Evolutionary conservation across 2,797 vertebrate species (phyloP), one percentile per base, ranked within the genome.

Genomic region (Lacerta agilis): DNA sequence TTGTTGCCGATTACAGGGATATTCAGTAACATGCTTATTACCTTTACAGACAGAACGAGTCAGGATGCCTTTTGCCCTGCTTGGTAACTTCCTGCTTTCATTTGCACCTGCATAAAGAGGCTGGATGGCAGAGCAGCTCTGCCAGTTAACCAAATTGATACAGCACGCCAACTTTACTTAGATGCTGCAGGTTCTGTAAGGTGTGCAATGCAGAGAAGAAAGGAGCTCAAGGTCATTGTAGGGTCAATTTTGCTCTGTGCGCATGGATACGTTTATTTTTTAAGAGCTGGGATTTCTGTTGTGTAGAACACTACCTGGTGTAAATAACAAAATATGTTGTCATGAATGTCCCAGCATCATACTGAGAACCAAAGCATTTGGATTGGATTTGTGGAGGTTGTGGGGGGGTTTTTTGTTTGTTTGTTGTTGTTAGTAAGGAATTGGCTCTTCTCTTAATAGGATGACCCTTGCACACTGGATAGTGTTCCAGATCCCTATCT

Each of bases 401-500:
- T 33, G 33, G 33, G 33, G 33, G 33, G 33, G 43, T 43, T 41
- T 25, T 71, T 64, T 64, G 1, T 61, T 18, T 79, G 41, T 88
- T 55, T 77, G 33, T 33, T 80, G 76, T 55, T 6, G 64, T 23
- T 33, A 67, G 58, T 83, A 69, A 77, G n/a, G 43, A 72, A 41
- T 61, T 61, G 61, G 45, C 58, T 77, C 55, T 79, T 79, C 20
- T 86, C 17, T 81, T 93, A 89, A 87, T 45, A 82, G 45, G 87
- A 82, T 87, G 88, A 91, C 77, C 86, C 64, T 45, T 55, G 64
- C 38, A 49, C 66, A 77, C 86, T 88, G 90, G 91, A 90, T 92
- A 91, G 89, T 86, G 4, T 92, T 95, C 93, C 91, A 88, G 66
- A 90, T 55, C 66, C 88, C 86, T 87, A 25, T 85, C 87, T 61